Conservation (phyloP, 2,888 invertebrate species). For the Anarsia innoxiella region DNA sequence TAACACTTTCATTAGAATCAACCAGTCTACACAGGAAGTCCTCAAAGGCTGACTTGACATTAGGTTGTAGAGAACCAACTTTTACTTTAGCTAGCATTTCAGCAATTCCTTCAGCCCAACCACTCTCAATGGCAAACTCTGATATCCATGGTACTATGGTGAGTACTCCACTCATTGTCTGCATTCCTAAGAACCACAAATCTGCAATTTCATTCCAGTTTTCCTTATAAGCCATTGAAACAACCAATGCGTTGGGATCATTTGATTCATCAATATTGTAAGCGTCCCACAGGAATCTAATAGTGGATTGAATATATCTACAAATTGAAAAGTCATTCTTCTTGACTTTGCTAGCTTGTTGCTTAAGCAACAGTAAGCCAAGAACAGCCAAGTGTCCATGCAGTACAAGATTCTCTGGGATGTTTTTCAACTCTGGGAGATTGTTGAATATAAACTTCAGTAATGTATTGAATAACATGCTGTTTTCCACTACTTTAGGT, state of each 20-base stretch:
- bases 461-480: constrained; percentile 83
- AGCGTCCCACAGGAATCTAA: constrained; percentile 94
- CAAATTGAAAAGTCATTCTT: constrained; percentile 93
- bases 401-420: constrained; percentile 87
- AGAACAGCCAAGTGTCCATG: constrained; percentile 90
- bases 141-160: constrained; percentile 91
- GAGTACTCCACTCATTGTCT: constrained; percentile 89
- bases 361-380: constrained; percentile 87
- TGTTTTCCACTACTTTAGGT: constrained; percentile 86
- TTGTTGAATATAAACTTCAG: constrained; percentile 90
- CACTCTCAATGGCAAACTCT: constrained; percentile 92
- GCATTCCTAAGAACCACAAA: constrained; percentile 95
- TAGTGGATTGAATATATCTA: constrained; percentile 90
- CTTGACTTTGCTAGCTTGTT: constrained; percentile 87
- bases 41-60: constrained; percentile 92
- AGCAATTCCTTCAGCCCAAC: constrained; percentile 94
- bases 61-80: constrained; percentile 86
- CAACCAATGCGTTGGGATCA: constrained; percentile 87
- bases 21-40: constrained; percentile 90
- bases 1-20: constrained; percentile 84
- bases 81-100: constrained; percentile 88
- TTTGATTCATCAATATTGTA: constrained; percentile 92
- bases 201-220: constrained; percentile 93
- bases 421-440: constrained; percentile 88
- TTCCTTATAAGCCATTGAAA: constrained; percentile 89